Evolutionary conservation across 2,888 invertebrate genomes (phyloP), one percentile per base, ranked within the genome.

Genomic region (Caenorhabditis angaria): DNA sequence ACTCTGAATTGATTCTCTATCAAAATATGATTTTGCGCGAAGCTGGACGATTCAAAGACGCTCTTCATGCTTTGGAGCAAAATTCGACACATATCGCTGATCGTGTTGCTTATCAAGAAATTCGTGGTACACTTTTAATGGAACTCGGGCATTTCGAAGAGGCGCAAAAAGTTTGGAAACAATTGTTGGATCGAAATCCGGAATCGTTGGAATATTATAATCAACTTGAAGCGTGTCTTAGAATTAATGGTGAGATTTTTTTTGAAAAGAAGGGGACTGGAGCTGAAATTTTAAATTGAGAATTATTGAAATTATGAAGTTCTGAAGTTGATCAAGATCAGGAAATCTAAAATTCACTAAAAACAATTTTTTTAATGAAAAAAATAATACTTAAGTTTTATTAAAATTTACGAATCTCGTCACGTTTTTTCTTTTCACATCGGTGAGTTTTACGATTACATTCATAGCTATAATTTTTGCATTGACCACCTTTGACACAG

Each of bases 11-110:
- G 85, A 90, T 99, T 65, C 90, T 99, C 22, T 99, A 99, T 89
- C 96, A 99, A 90, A 96, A 95, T 89, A 92, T 94, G 92, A 94
- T 99, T 62, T 91, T 99, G 82, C 93, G 94, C 78, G 97, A 99
- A 89, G 94, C 95, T 0, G 94, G 94, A 27, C 93, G 94, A 86
- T 91, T 92, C 81, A 92, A 93, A 74, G 92, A 93, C 83, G 97
- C 97, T 4, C 89, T 99, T 72, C 92, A 92, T 80, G 96, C 97
- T 90, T 90, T 99, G 85, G 92, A 93, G 80, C 92, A 92, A 87
- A 93, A 94, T 88, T 92, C 94, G 87, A 91, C 91, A 81, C 93
- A 94, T 90, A 97, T 99, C 88, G 93, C 94, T 85, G 99, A 99
- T 90, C 94, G 94, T 88, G 90, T 96, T 85, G 93, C 94, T 53